These are phyloP conservation scores for Cephus rjabovi DNA, from an alignment of 2,888 invertebrate species.

Conservation along the genomic window DNA sequence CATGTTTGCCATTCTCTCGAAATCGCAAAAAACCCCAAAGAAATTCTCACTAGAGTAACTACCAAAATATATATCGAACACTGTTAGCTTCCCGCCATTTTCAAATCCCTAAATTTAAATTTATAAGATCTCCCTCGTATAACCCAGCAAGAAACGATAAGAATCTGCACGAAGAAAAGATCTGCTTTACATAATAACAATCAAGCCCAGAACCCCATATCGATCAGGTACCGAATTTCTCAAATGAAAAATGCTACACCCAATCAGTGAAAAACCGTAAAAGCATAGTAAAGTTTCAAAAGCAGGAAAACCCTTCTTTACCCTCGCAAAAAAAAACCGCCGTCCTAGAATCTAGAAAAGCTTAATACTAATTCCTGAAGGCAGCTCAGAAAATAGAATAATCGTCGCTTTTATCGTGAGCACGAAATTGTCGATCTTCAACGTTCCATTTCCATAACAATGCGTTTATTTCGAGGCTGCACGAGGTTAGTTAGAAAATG, in stretches of 20 bases:
- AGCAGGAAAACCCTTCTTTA: neutral
- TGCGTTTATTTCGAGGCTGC: constrained; percentile 16
- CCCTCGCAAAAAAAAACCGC: neutral
- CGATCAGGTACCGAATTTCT: neutral
- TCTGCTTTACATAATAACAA: neutral
- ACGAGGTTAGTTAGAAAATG: constrained; percentile 15
- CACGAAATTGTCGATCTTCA: neutral
- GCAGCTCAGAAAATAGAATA: neutral
- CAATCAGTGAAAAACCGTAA: neutral
- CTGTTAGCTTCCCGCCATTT: neutral
- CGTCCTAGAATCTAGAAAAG: neutral
- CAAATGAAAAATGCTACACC: neutral
- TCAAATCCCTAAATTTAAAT: neutral
- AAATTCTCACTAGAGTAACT: neutral
- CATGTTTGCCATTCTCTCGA: constrained; percentile 22
- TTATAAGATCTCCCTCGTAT: neutral
- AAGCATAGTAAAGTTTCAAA: neutral
- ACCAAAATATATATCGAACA: neutral
- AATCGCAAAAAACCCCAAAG: neutral
- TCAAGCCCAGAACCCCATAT: neutral
- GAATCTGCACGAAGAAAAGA: neutral
- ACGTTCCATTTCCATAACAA: constrained; percentile 21
- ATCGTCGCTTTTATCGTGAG: neutral
- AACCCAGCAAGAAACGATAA: neutral
- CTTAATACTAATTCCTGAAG: neutral